phyloP scores from a whole-genome alignment of 23 tunicate genomes.

The Trididemnum miniatum region DNA sequence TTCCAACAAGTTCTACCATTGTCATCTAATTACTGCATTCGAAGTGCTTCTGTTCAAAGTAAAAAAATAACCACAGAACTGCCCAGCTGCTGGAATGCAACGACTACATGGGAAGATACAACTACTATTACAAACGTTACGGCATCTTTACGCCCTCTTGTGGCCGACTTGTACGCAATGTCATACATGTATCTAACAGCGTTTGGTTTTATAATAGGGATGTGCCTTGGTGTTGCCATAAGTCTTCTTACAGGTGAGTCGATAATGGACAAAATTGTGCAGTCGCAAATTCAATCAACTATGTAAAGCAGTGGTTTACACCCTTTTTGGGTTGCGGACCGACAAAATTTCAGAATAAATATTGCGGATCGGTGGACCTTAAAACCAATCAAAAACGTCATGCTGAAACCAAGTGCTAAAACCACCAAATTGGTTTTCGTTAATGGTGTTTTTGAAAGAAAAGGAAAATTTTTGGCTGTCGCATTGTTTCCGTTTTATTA shows the following conservation, averaged over 20 bases:
- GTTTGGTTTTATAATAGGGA: slow-evolving; percentile 53
- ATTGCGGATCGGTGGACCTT: no score
- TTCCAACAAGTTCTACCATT: slow-evolving; percentile 2
- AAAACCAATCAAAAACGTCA: no score
- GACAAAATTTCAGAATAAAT: no score
- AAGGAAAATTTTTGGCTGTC: no score
- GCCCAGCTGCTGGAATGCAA: not conserved
- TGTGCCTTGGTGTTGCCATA: slow-evolving; percentile 33
- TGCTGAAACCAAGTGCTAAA: no score
- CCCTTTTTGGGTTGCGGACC: no score
- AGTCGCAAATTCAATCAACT: no score
- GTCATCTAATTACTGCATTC: not conserved
- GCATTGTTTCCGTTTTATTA: no score
- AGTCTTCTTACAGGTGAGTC: slow-evolving; percentile 58
- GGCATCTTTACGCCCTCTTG: slow-evolving; percentile 26
- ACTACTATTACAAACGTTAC: not conserved
- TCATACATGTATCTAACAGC: slow-evolving; percentile 59
- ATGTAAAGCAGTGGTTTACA: no score
- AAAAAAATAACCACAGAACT: not conserved
- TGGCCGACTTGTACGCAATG: slow-evolving; percentile 69
- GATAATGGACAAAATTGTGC: no score
- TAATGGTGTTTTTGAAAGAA: no score
- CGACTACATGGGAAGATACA: not conserved
- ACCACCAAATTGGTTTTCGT: no score
- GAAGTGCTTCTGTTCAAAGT: not conserved